These are phyloP conservation scores for Mesocricetus auratus DNA, from an alignment of 2,113 vertebrate species.

Conservation along the genomic window DNA sequence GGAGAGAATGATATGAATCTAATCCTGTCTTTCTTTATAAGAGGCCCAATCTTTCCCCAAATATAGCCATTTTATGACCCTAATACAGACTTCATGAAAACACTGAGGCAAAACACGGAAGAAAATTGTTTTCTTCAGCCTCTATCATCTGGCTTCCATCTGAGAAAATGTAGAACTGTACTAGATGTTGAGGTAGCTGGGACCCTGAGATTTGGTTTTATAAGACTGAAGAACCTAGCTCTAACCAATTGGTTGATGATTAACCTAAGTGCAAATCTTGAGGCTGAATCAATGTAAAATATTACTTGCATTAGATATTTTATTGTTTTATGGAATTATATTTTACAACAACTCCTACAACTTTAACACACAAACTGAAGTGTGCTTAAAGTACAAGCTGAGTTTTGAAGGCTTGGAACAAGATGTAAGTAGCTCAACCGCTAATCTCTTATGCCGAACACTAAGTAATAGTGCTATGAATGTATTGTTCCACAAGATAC, in stretches of 20 bases:
- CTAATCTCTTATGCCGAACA: neutral
- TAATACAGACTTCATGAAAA: neutral
- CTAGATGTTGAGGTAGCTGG: neutral
- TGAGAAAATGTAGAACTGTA: neutral
- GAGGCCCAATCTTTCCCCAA: neutral
- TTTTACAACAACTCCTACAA: neutral
- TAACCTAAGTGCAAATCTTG: neutral
- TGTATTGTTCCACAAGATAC: neutral
- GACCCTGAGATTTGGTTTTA: neutral
- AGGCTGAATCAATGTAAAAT: neutral
- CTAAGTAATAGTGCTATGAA: neutral
- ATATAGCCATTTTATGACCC: neutral
- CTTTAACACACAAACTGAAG: neutral
- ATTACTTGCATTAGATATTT: neutral
- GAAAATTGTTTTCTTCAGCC: neutral
- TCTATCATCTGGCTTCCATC: neutral
- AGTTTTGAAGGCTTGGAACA: conserved; percentile 31
- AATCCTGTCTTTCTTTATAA: neutral
- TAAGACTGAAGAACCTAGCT: neutral
- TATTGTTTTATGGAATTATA: neutral
- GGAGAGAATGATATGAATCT: neutral
- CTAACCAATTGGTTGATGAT: neutral
- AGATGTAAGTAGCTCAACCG: neutral
- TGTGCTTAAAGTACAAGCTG: neutral
- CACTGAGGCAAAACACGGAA: neutral